Percentiles rank a stretch among this genome's conserved stretches.
Conservation (phyloP, 2,888 invertebrate species). For the Lasioglossum marginatum region DNA sequence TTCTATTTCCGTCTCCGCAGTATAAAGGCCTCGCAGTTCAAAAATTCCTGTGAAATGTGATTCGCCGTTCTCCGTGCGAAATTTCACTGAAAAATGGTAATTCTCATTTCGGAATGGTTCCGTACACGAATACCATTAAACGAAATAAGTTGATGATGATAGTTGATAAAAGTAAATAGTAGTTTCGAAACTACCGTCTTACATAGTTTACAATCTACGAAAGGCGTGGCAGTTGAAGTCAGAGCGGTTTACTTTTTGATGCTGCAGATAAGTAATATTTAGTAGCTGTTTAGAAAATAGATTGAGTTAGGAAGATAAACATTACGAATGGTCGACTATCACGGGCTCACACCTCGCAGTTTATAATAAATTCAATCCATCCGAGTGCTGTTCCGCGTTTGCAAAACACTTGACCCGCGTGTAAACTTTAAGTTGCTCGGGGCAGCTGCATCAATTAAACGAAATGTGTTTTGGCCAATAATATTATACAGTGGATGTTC, state of each 20-base stretch:
- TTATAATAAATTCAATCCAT: background rate
- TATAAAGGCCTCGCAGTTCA: background rate
- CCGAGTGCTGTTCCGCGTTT: background rate
- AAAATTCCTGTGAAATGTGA: background rate
- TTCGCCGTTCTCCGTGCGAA: background rate
- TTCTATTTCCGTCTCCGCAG: background rate
- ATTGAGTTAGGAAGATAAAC: background rate
- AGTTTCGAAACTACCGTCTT: constrained; percentile 12
- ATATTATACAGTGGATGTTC: background rate
- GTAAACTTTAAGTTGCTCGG: background rate
- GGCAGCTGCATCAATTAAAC: background rate
- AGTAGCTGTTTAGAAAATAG: constrained; percentile 2
- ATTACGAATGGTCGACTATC: constrained; percentile 1
- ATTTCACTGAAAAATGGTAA: background rate
- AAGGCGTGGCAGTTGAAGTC: background rate
- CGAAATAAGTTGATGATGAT: background rate
- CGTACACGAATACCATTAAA: background rate
- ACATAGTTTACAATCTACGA: background rate
- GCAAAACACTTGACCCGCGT: background rate
- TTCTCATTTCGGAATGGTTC: background rate
- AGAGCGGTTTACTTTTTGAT: background rate
- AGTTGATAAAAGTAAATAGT: background rate
- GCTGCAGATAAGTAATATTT: background rate
- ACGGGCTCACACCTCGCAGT: background rate
- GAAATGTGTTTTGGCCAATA: background rate